Conservation (phyloP, 2,797 vertebrate species). For the Remorina albescens region DNA sequence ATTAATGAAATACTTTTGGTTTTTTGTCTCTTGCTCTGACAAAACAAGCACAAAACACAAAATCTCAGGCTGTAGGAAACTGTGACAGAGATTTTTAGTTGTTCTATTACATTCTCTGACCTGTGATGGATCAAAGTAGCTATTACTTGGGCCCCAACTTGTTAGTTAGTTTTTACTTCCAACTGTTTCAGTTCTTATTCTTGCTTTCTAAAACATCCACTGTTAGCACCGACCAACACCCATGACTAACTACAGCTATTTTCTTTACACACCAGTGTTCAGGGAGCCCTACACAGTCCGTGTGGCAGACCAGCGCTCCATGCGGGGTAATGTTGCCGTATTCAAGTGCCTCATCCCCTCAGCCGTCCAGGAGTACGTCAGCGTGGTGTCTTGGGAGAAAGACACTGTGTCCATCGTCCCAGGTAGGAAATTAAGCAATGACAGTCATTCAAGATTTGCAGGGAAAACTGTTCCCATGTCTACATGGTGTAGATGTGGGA, state of each 20-base stretch:
- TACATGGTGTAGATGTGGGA: too few relatives aligned
- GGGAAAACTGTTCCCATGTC: neutral
- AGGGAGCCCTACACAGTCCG: constrained; percentile 99
- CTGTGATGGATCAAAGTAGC: neutral
- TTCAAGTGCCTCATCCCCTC: constrained; percentile 99
- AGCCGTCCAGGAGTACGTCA: constrained; percentile 98
- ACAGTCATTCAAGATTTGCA: neutral
- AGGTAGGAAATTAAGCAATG: constrained; percentile 84
- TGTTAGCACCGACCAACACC: neutral
- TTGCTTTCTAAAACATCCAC: neutral
- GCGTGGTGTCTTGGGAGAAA: constrained; percentile 99
- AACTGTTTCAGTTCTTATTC: neutral
- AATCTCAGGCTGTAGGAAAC: neutral
- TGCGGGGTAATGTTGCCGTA: constrained; percentile 98
- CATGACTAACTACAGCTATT: constrained; percentile 41
- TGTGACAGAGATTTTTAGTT: neutral
- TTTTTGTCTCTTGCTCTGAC: too few relatives aligned
- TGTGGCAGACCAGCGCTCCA: constrained; percentile 99
- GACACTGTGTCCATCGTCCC: constrained; percentile 97
- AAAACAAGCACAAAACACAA: too few relatives aligned
- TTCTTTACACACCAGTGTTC: constrained; percentile 87
- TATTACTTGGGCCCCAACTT: neutral
- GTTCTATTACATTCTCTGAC: neutral
- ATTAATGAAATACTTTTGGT: too few relatives aligned
- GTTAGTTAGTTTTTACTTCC: neutral